Conservation (phyloP, 2,797 vertebrate genomes). For the Tiaroga cobitis region DNA sequence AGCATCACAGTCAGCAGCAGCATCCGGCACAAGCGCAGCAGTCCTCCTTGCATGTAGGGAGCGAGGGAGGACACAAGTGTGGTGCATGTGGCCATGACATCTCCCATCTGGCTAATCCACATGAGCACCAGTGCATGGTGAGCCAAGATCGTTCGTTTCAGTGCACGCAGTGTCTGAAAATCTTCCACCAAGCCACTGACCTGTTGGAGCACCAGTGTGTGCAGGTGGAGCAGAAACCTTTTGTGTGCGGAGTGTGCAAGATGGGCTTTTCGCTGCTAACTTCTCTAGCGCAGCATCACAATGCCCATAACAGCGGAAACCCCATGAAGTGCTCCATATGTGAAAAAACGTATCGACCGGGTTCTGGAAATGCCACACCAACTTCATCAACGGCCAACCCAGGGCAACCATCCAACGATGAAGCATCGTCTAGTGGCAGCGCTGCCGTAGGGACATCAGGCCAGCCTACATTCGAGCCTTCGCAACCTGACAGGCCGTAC, state of each 20-base stretch:
- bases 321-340: constrained; percentile 97
- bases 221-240: constrained; percentile 98
- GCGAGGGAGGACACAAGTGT: constrained; percentile 89
- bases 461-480: constrained; percentile 74
- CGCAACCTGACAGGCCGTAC: constrained; percentile 88
- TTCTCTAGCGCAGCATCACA: constrained; percentile 95
- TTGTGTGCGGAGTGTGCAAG: constrained; percentile 96
- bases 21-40: constrained; percentile 76
- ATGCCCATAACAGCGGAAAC: constrained; percentile 87
- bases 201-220: constrained; percentile 96
- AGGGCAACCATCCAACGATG: constrained; percentile 72
- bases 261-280: constrained; percentile 98
- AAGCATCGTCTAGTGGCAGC: constrained; percentile 74
- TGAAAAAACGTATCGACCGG: constrained; percentile 93
- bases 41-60: constrained; percentile 74
- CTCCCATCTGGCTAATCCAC: constrained; percentile 89
- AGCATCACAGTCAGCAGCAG: constrained; percentile 74
- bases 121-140: constrained; percentile 96
- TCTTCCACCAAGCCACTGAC: constrained; percentile 97
- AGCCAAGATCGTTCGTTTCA: constrained; percentile 95
- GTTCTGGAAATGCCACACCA: constrained; percentile 76
- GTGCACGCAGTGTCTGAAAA: constrained; percentile 98
- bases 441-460: constrained; percentile 63
- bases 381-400: constrained; percentile 69
- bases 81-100: constrained; percentile 94